These are phyloP conservation scores for Axis porcinus DNA, from an alignment of 2,113 vertebrate genomes.

Conservation along the genomic window DNA sequence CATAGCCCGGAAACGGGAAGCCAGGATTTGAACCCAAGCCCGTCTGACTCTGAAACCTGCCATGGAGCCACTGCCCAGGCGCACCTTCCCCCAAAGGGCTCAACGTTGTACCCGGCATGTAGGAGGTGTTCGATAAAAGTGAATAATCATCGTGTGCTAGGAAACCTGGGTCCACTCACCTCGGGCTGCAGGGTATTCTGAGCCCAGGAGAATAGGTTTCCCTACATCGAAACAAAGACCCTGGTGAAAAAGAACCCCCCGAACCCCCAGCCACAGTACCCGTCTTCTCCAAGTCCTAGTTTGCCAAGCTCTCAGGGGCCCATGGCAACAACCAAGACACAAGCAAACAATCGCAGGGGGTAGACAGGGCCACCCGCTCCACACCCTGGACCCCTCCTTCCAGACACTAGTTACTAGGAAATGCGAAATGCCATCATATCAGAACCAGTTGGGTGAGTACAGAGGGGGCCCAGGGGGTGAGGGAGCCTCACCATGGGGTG, in stretches of 20 bases:
- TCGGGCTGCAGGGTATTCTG: not conserved
- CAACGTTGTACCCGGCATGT: not conserved
- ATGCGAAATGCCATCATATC: not conserved
- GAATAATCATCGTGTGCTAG: not conserved
- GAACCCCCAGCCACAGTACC: accelerated
- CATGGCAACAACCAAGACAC: constrained; percentile 2
- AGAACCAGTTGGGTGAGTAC: not conserved
- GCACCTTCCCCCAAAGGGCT: not conserved
- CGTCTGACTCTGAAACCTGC: not conserved
- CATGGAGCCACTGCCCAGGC: not conserved
- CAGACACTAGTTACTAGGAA: not conserved
- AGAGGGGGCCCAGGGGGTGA: not conserved
- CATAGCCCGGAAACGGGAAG: not conserved
- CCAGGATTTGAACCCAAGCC: not conserved
- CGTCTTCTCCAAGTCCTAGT: not conserved
- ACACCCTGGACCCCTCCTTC: not conserved
- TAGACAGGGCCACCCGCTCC: not conserved
- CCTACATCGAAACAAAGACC: not conserved
- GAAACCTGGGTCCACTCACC: not conserved
- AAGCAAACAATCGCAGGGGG: not conserved
- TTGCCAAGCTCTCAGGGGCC: constrained; percentile 11
- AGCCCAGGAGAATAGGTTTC: not conserved
- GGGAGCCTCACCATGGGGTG: not conserved
- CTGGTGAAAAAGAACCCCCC: not conserved
- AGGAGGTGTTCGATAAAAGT: not conserved